phyloP scores from a whole-genome alignment of 1,140 invertebrate species.

The Nasonia longicornis region DNA sequence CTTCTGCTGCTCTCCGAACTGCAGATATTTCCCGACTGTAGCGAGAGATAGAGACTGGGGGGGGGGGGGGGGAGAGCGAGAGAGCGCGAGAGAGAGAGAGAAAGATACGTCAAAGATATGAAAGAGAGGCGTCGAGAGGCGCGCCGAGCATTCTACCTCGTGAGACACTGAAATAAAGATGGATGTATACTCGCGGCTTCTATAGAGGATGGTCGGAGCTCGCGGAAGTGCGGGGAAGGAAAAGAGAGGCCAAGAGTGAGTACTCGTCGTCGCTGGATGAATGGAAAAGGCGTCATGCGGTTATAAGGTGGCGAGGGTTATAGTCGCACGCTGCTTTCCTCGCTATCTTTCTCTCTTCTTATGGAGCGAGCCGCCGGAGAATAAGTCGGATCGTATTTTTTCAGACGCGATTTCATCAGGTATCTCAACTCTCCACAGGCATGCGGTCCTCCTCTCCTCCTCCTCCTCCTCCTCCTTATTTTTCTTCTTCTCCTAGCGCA shows the following conservation, averaged over 20 bases:
- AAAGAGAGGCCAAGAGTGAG: background rate
- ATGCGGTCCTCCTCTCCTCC: background rate
- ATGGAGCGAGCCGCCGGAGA: background rate
- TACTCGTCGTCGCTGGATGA: constrained; percentile 2
- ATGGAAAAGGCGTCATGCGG: background rate
- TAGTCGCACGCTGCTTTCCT: background rate
- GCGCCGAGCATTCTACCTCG: background rate
- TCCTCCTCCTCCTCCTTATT: background rate
- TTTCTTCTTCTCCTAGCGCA: background rate
- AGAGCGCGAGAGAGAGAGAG: too few species aligned
- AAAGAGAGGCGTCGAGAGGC: constrained; percentile 14
- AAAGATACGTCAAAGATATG: constrained; percentile 15
- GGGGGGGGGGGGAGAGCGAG: too few species aligned
- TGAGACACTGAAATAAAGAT: constrained; percentile 20
- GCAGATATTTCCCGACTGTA: constrained; percentile 8
- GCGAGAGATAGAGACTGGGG: background rate
- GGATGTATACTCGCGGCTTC: constrained; percentile 10
- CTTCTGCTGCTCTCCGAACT: background rate
- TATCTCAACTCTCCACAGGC: constrained; percentile 54
- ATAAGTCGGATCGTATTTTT: constrained; percentile 60
- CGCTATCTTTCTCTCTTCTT: constrained; percentile 1
- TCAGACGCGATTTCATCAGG: constrained; percentile 65
- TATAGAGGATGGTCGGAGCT: background rate
- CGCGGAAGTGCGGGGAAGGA: background rate
- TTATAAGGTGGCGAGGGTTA: background rate